Evolutionary conservation across 1,140 invertebrate species (phyloP), one percentile per base, ranked within the genome.

Genomic region (Drosophila dunni): DNA sequence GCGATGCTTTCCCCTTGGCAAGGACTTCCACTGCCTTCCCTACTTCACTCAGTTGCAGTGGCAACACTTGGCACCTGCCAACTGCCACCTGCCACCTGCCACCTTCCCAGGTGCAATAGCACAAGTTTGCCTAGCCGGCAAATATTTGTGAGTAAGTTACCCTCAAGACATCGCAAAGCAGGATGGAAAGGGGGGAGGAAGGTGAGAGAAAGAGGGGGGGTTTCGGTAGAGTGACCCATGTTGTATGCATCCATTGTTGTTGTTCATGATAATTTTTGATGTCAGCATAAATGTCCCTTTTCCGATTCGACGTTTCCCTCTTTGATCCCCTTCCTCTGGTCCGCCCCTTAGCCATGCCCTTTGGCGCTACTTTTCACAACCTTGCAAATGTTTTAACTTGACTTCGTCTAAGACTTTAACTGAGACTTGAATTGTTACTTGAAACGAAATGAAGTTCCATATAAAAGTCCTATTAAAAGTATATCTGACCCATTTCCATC

Each of bases 201-300:
- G n/a, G 50, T 9, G 24, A 34, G 53, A 17, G n/a, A 15, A 15
- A 17, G 10, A 24, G 75, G 48, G 42, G 3, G 50, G 10, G n/a
- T n/a, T n/a, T 15, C 7, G 48, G 40, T 11, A 13, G 33, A 2
- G 15, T 15, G 10, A 38, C 13, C 13, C 51, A 8, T 45, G 44
- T 38, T 46, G 8, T 42, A 42, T 46, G 15, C 10, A 34, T 17
- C 8, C 3, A 9, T 17, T 67, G 33, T 66, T 83, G 66, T 64
- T 70, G 68, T 46, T 77, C 76, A 68, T 65, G 81, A 84, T 84
- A 77, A 84, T 77, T 85, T 85, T 85, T 64, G 66, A 78, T 85
- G 81, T 85, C 81, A 85, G 81, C 81, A 85, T 85, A 85, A 85
- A 84, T 73, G 81, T 84, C 81, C 80, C 62, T 84, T 53, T 50